Base-by-base conservation (phyloP, 2,888 invertebrate genomes). In the Xestoiulus laeticollis region DNA sequence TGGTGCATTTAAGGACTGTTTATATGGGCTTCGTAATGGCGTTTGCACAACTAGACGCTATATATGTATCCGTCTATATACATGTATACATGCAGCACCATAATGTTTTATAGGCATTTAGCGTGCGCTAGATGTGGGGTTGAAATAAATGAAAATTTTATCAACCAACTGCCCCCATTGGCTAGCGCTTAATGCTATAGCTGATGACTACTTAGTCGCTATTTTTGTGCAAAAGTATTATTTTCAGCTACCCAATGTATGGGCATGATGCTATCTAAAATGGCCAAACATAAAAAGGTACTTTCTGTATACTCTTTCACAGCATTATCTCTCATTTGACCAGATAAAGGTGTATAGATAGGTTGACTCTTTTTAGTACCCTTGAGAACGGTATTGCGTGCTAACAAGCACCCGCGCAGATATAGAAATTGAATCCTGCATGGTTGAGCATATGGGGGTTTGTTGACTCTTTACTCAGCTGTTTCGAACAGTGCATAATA, bases 1-100 rank as follows among this genome's bases (percentile, higher is more conserved):
- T 78, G 78, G 78, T 78, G 78, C 78, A 78, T 78, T 78, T 78
- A 78, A 78, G 78, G 78, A 78, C 78, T 78, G 78, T 78, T n/a
- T 78, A 78, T 78, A 78, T 78, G 78, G 78, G 78, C 78, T 78
- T 78, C 78, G 78, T 78, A 78, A 78, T 78, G 78, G 78, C 78
- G 78, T 78, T 78, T 78, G 78, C 78, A 78, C 78, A 30, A 30
- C 78, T 78, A 59, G n/a, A n/a, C n/a, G n/a, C n/a, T n/a, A 12
- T 78, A 32, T 78, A 30, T 16, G 48, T 48, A 48, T 48, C 14
- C 48, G 48, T n/a, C 38, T 38, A 38, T 38, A 6, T 38, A 48
- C 48, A 16, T 48, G 16, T 14, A 4, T 32, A 32, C 3, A 4
- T 32, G 16, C 3, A 78, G 78, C 78, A 30, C 78, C 78, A 32